Evolutionary conservation across 2,797 vertebrate species (phyloP), one percentile per base, ranked within the genome.

Genomic region (Gastrophryne carolinensis): DNA sequence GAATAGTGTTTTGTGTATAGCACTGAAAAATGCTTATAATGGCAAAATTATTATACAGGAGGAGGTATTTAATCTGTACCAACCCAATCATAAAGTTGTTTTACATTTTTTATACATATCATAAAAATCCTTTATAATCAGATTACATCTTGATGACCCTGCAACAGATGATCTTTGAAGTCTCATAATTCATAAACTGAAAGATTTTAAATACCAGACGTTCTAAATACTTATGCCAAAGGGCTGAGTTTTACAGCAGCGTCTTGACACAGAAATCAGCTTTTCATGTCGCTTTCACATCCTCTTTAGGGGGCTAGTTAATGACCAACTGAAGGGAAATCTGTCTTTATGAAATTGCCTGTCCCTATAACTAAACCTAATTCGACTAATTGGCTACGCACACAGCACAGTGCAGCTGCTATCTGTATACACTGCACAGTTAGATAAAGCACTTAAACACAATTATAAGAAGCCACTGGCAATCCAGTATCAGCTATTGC

Each of bases 381-480:
- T 73, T 65, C 39, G 9, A 50, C 35, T 65, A 73, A 65, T 73
- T 73, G 72, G 27, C 72, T 50, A 73, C 49, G 64, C 61, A 32
- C 62, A 21, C 50, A 57, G 41, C 50, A 65, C 17, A 21, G 27
- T 65, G 39, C 61, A 73, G 72, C 61, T 65, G 61, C 71, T 65
- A 56, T 57, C 52, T 47, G 50, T 44, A 30, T 44, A 65, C 64
- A 27, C 61, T 56, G 23, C 35, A 65, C 10, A 13, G 37, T 39
- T 65, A 53, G 49, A 60, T 39, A 50, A 56, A 41, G 37, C 50
- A 49, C 62, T 74, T 74, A 74, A 65, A 74, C 24, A 57, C 61
- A 66, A 65, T 74, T 74, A 65, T 35, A 74, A 74, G 52, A 27
- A 74, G 62, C 72, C 52, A 56, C 61, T 49, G 61, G 61, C 50